Conservation (phyloP, 1,140 invertebrate species). For the Cylas formicarius region DNA sequence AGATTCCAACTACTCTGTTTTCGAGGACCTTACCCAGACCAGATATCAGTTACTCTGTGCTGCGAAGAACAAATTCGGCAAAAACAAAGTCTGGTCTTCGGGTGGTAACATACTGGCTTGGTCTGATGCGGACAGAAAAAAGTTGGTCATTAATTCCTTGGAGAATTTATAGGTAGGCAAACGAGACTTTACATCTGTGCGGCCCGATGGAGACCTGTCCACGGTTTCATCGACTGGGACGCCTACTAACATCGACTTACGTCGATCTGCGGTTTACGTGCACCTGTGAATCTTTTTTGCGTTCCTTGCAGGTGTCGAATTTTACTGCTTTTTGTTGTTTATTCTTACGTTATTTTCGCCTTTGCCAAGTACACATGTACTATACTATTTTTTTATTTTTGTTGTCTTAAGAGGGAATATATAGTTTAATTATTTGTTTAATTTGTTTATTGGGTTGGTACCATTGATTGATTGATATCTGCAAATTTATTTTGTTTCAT, state of each 20-base stretch:
- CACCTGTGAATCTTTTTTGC: no score
- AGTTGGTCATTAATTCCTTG: not conserved
- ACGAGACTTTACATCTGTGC: no score
- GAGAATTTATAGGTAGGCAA: not conserved
- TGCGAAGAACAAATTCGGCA: conserved; percentile 2
- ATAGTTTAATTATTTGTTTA: not conserved
- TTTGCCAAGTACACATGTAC: not conserved
- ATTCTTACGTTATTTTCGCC: not conserved
- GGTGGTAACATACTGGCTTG: not conserved
- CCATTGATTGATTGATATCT: not conserved
- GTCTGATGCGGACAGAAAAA: not conserved
- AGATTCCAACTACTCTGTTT: not conserved
- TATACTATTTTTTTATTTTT: not conserved
- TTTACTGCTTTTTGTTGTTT: not conserved
- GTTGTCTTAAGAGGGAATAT: not conserved
- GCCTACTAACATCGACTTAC: no score
- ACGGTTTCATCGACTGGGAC: no score
- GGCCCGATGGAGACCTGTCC: no score
- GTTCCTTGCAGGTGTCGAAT: no score
- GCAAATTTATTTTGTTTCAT: not conserved
- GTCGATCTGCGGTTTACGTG: no score
- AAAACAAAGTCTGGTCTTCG: conserved; percentile 2
- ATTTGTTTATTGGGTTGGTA: not conserved
- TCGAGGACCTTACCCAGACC: conserved; percentile 1
- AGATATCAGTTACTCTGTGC: not conserved